Evolutionary conservation across 2,797 vertebrate species (phyloP), one percentile per base, ranked within the genome.

Genomic region (Danionella dracula): DNA sequence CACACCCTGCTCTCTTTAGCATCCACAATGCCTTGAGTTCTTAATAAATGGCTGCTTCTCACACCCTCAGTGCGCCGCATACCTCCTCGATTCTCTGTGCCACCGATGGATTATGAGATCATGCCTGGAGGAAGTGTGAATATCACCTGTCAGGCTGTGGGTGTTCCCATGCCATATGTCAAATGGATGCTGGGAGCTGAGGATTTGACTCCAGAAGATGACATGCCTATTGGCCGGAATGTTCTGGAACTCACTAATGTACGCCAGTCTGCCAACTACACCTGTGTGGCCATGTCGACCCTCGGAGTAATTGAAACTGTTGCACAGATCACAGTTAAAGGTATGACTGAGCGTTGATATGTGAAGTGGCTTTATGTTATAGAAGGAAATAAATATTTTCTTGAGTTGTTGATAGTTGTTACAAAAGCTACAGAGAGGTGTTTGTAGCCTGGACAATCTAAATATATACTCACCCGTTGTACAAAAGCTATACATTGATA

Each of bases 171-270:
- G 97, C 97, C 97, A 2, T 99, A 99, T 65, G 97, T 99, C 65
- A 99, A 99, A 82, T 99, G 97, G 97, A 99, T 99, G 96, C 84
- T 98, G 58, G 97, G 97, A 72, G 92, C 94, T 0, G 97, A 99
- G 84, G 97, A 99, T 85, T 84, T 99, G 80, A 98, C 97, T 4
- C 97, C 97, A 0, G 97, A 99, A 82, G 97, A 98, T 62, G 97
- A 99, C 86, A 99, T 99, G 97, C 97, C 97, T 66, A 99, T 99
- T 72, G 97, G 96, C 56, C 93, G 94, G 80, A 99, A 99, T 15
- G 97, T 99, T 55, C 87, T 99, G 65, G 97, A 99, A 66, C 90
- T 99, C 72, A 97, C 95, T 5, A 94, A 99, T 66, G 94, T 99
- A 51, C 92, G 94, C 29, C 95, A 99, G 88, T 99, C 96, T 67